A percentile compares a stretch with the other conserved stretches of the same genome.
phyloP scores from a whole-genome alignment of 2,888 invertebrate genomes.

The Drosophila pseudotalamancana region DNA sequence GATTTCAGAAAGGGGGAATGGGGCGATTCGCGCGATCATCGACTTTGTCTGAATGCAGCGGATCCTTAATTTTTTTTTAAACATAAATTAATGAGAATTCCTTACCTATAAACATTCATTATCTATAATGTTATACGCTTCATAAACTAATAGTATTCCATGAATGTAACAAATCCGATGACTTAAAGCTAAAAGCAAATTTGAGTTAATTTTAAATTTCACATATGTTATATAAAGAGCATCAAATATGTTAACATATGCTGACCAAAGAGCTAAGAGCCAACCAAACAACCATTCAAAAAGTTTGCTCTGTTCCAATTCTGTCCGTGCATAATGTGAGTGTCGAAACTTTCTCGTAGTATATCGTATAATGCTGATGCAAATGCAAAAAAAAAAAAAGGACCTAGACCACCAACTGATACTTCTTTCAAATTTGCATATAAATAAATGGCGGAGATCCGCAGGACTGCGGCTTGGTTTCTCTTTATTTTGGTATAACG shows the following conservation, averaged over 20 bases:
- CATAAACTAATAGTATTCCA: too few relatives aligned
- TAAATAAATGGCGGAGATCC: conserved; percentile 37
- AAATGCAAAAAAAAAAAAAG: not conserved
- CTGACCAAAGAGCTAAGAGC: not conserved
- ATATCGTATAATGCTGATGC: not conserved
- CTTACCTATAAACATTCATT: too few relatives aligned
- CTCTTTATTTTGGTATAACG: not conserved
- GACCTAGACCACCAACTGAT: conserved; percentile 28
- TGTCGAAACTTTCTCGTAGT: conserved; percentile 19
- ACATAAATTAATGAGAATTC: too few relatives aligned
- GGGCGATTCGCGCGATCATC: conserved; percentile 95
- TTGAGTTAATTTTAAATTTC: too few relatives aligned
- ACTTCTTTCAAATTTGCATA: conserved; percentile 50
- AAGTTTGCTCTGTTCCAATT: not conserved
- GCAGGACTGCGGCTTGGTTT: not conserved
- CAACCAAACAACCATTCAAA: not conserved
- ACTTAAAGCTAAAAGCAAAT: too few relatives aligned
- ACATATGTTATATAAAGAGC: too few relatives aligned
- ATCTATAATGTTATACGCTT: too few relatives aligned
- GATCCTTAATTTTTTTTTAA: too few relatives aligned
- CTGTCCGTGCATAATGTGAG: conserved; percentile 19
- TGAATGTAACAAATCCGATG: too few relatives aligned
- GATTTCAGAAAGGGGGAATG: conserved; percentile 97
- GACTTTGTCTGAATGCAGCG: conserved; percentile 90
- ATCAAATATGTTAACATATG: not conserved